Evolutionary conservation across 2,797 vertebrate species (phyloP).

Genomic region (Tadarida brasiliensis): DNA sequence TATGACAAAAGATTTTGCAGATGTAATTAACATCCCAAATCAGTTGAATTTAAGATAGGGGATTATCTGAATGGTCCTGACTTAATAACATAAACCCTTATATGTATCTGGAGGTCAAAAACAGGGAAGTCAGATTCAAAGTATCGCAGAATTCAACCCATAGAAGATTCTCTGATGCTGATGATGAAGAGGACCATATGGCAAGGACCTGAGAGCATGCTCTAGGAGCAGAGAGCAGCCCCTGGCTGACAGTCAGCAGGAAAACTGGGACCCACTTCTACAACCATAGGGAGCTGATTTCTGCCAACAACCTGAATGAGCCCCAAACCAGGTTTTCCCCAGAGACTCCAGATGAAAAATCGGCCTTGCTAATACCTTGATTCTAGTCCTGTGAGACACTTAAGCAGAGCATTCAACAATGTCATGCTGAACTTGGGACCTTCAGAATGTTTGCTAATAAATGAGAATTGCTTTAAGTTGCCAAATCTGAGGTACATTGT

Average conservation of each 20-base stretch:
- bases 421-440: not conserved
- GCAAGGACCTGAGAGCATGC: not conserved
- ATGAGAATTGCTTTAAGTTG: not conserved
- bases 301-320: not conserved
- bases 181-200: too few relatives aligned
- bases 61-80: not conserved
- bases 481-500: not conserved
- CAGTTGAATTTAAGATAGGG: not conserved
- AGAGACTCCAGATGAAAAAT: not conserved
- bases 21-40: not conserved
- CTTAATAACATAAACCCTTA: not conserved
- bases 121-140: not conserved
- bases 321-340: not conserved
- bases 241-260: not conserved
- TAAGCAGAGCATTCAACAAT: not conserved
- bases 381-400: not conserved
- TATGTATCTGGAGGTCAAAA: not conserved
- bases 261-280: not conserved
- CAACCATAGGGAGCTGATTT: not conserved
- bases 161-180: not conserved
- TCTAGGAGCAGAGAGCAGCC: not conserved
- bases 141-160: not conserved
- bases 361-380: not conserved
- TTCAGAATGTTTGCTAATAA: conserved; percentile 10
- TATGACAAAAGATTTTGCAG: not conserved